These are phyloP conservation scores for Gymnothorax reevesii DNA, from an alignment of 2,797 vertebrate species.

Conservation along the genomic window DNA sequence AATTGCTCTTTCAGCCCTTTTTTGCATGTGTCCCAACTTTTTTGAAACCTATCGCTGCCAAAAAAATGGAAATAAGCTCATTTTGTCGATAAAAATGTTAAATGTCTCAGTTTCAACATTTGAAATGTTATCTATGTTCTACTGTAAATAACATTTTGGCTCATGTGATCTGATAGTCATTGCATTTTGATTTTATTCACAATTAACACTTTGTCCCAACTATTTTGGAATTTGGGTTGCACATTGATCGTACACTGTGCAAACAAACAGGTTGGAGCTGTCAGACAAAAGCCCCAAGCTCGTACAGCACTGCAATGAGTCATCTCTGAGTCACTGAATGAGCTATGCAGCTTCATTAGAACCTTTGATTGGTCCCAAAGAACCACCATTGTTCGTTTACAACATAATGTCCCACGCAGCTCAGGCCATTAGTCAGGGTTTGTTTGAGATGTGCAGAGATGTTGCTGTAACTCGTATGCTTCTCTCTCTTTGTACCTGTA, in stretches of 20 bases:
- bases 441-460: background rate
- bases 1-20: no score
- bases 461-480: background rate
- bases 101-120: no score
- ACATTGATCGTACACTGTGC: background rate
- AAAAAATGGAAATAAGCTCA: no score
- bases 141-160: no score
- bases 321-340: conserved; percentile 11
- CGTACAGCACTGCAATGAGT: background rate
- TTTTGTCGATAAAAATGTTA: no score
- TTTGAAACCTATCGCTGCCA: no score
- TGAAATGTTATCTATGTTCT: no score
- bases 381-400: background rate
- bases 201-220: no score
- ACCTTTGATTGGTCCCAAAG: conserved; percentile 9
- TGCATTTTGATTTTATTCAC: no score
- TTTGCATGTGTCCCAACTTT: no score
- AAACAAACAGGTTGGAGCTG: background rate
- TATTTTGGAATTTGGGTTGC: no score
- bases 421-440: background rate
- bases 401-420: background rate
- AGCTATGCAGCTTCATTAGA: conserved; percentile 3
- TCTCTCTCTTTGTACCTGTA: background rate
- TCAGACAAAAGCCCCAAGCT: conserved; percentile 14
- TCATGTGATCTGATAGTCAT: no score